A percentile compares a stretch with the other conserved stretches of the same genome.
These are phyloP conservation scores for Vesta saturnalis DNA, from an alignment of 2,888 invertebrate genomes.

Conservation along the genomic window DNA sequence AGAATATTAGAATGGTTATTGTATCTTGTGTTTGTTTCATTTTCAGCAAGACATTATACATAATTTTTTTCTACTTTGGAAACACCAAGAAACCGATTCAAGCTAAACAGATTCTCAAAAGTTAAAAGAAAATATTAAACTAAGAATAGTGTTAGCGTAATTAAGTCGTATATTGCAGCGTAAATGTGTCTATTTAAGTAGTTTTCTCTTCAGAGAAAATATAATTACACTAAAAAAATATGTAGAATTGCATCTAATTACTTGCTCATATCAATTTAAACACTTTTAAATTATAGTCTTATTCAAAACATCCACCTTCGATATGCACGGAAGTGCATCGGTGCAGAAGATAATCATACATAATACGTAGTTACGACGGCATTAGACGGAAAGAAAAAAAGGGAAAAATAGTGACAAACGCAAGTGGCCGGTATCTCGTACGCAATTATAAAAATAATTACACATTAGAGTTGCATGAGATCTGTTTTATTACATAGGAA, in stretches of 20 bases:
- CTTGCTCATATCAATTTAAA: conserved; percentile 9
- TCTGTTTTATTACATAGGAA: conserved; percentile 27
- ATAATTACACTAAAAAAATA: not conserved
- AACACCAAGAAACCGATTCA: too few species aligned
- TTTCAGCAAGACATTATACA: too few species aligned
- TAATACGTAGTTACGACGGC: conserved; percentile 15
- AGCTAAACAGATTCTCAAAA: too few species aligned
- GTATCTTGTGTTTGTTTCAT: too few species aligned
- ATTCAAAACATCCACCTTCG: conserved; percentile 4
- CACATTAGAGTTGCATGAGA: conserved; percentile 23
- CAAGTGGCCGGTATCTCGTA: conserved; percentile 8
- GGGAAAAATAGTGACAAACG: conserved; percentile 23
- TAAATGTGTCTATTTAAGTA: too few species aligned
- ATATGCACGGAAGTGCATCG: conserved; percentile 17
- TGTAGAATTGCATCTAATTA: conserved; percentile 2
- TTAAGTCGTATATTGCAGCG: too few species aligned
- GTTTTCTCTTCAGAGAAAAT: not conserved
- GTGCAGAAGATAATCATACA: conserved; percentile 16
- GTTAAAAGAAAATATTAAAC: too few species aligned
- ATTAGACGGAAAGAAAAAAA: conserved; percentile 12
- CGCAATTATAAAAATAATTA: conserved; percentile 30
- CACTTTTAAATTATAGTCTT: conserved; percentile 11
- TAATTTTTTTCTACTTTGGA: too few species aligned
- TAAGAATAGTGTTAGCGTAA: too few species aligned
- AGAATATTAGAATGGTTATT: too few species aligned